Evolutionary conservation across 2,797 vertebrate species (phyloP), one percentile per base, ranked within the genome.

Genomic region (Mastacembelus armatus): DNA sequence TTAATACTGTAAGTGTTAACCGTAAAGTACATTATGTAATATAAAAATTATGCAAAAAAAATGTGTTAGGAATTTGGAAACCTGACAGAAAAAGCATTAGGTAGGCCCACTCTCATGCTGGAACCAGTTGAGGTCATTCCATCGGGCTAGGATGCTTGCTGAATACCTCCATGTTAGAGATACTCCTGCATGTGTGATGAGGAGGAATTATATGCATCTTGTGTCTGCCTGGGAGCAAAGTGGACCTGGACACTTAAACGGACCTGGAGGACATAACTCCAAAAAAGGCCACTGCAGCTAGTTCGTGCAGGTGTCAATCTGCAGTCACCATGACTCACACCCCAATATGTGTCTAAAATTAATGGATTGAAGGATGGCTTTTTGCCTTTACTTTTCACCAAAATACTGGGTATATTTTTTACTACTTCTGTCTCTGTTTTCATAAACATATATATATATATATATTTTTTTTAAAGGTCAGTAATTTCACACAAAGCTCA

Each of bases 111-210:
- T 4, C 32, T 45, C 19, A 33, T 54, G 21, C 11, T 50, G 33
- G 44, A 71, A 12, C 18, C 14, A 35, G 36, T 44, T 60, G 57
- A 71, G 54, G 48, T 43, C 32, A 12, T 52, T 45, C 29, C 48
- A 52, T 35, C 51, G 68, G 65, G 78, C 80, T 76, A 44, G 43
- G 22, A 78, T 51, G 65, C 45, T 5, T 50, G 8, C 38, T n/a
- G 45, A 27, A 36, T 19, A 29, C 5, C 32, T 61, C 10, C 21
- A 12, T 62, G 50, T 40, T 56, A 18, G 59, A 70, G 39, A 66
- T 44, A 52, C 74, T 77, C 63, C 30, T 50, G 51, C 68, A 27
- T 66, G 74, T 55, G 50, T 59, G 62, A 64, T 11, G 15, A 61
- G 61, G 11, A 43, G 36, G 48, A 77, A 66, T 70, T 54, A 44